Conservation (phyloP, 2,113 vertebrate species). For the Chaetops frenatus region DNA sequence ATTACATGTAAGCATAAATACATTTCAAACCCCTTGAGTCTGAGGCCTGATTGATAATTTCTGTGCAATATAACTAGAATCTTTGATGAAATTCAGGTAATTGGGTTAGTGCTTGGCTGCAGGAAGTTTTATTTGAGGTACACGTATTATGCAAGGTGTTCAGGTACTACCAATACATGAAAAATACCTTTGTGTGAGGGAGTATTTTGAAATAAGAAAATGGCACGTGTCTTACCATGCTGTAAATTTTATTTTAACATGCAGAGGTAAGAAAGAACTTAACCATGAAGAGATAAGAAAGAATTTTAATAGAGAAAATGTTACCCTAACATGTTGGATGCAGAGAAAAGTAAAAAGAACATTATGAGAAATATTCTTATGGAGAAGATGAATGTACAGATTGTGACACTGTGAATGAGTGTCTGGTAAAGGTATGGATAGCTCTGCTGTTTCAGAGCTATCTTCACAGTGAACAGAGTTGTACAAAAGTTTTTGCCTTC, state of each 20-base stretch:
- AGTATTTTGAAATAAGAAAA: constrained; percentile 28
- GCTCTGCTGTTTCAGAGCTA: background rate
- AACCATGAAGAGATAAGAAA: background rate
- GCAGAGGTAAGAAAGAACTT: background rate
- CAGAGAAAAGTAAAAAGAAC: background rate
- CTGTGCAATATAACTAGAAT: background rate
- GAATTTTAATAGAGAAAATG: background rate
- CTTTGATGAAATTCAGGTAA: constrained; percentile 39
- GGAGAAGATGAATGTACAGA: background rate
- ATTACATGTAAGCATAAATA: background rate
- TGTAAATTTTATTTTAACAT: background rate
- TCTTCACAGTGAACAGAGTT: background rate
- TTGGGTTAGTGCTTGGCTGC: background rate
- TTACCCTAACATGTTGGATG: background rate
- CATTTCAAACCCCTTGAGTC: background rate
- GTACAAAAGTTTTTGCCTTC: background rate
- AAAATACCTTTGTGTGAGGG: background rate
- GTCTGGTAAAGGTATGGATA: background rate
- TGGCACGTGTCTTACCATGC: background rate
- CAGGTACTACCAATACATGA: background rate
- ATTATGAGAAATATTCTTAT: background rate
- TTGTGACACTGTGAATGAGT: background rate
- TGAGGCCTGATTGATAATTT: background rate
- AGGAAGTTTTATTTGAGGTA: constrained; percentile 30
- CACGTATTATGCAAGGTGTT: background rate